These are phyloP conservation scores for Terebella lapidaria DNA, from an alignment of 2,888 invertebrate genomes.

Conservation along the genomic window DNA sequence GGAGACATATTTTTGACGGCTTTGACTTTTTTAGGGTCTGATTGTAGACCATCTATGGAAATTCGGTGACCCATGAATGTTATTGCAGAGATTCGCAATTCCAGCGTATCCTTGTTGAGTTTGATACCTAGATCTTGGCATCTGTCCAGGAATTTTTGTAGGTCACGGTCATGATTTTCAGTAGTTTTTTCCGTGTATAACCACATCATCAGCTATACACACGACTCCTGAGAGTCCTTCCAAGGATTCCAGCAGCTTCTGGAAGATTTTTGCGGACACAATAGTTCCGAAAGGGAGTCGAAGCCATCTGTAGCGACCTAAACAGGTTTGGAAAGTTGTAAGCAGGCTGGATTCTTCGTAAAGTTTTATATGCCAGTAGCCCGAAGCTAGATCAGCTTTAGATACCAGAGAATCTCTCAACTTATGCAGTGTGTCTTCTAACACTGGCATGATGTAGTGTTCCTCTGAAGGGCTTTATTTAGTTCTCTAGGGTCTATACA, in stretches of 20 bases:
- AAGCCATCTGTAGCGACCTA: constrained; percentile 23
- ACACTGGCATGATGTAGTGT: constrained; percentile 21
- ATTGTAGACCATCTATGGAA: too few species aligned
- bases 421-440: constrained; percentile 25
- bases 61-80: constrained; percentile 12
- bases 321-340: constrained; percentile 20
- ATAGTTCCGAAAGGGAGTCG: constrained; percentile 22
- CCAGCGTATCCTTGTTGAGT: too few species aligned
- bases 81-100: too few species aligned
- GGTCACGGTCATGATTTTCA: constrained; percentile 18
- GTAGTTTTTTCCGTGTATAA: constrained; percentile 16
- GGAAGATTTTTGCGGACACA: constrained; percentile 24
- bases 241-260: constrained; percentile 18
- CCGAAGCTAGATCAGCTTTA: constrained; percentile 20
- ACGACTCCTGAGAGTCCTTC: constrained; percentile 20
- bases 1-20: too few species aligned
- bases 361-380: constrained; percentile 22
- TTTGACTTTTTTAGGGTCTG: too few species aligned
- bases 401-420: constrained; percentile 18
- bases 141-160: constrained; percentile 13
- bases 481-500: constrained; percentile 26
- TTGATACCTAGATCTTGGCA: constrained; percentile 18
- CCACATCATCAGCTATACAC: constrained; percentile 22
- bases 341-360: constrained; percentile 22
- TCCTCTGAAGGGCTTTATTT: constrained; percentile 22